Evolutionary conservation across 2,797 vertebrate genomes (phyloP).

Genomic region (Tangara arthus): DNA sequence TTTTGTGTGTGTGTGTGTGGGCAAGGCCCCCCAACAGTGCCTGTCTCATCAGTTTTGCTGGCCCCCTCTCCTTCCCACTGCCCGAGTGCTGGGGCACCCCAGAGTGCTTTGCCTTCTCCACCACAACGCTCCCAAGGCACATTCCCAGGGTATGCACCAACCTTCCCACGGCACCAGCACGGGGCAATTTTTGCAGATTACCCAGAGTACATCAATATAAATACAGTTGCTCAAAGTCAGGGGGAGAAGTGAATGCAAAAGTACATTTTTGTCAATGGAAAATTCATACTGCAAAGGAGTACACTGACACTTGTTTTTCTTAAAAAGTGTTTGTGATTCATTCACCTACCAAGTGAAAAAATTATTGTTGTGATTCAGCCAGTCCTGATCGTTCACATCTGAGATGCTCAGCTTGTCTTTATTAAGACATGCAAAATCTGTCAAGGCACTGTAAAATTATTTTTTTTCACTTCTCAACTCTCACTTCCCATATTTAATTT

Average conservation of each 20-base stretch:
- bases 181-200: not conserved
- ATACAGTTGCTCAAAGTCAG: not conserved
- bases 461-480: not conserved
- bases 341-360: not conserved
- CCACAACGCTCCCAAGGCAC: not conserved
- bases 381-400: not conserved
- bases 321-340: not conserved
- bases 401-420: not conserved
- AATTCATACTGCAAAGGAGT: not conserved
- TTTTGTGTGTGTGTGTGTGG: not conserved
- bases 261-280: not conserved
- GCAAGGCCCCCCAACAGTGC: not conserved
- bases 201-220: not conserved
- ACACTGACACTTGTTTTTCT: not conserved
- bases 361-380: not conserved
- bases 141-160: too few relatives aligned
- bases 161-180: accelerated
- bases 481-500: not conserved
- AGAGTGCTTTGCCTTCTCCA: not conserved
- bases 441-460: not conserved
- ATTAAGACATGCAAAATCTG: not conserved
- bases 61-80: not conserved
- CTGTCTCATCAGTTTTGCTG: not conserved
- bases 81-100: not conserved
- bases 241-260: not conserved